Evolutionary conservation across 1,140 invertebrate genomes (phyloP).

Genomic region (Zophobas atratus): DNA sequence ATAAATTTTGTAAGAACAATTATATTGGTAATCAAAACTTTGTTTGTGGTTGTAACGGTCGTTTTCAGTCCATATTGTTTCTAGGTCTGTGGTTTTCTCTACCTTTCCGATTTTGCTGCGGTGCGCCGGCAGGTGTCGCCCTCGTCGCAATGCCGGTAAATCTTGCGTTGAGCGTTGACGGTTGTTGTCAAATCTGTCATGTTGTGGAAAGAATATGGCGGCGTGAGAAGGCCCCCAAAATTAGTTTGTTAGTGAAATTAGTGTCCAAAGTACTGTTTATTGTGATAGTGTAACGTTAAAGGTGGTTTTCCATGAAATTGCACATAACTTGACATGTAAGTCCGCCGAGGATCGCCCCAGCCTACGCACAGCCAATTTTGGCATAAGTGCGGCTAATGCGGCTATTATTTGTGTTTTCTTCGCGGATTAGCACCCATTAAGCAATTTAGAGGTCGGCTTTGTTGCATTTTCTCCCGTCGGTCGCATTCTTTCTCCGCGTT

Average conservation of each 20-base stretch:
- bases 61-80: too few species aligned
- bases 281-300: conserved; percentile 41
- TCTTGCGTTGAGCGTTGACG: conserved; percentile 16
- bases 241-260: conserved; percentile 49
- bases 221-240: conserved; percentile 45
- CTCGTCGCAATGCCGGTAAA: conserved; percentile 6
- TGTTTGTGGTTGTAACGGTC: too few species aligned
- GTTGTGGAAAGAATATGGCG: conserved; percentile 49
- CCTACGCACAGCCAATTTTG: conserved; percentile 35
- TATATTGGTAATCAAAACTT: too few species aligned
- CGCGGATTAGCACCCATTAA: background rate
- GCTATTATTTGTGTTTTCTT: conserved; percentile 33
- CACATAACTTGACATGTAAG: conserved; percentile 50
- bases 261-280: conserved; percentile 44
- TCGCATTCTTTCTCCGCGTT: background rate
- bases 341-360: background rate
- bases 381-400: conserved; percentile 3
- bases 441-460: conserved; percentile 1
- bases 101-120: background rate
- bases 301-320: conserved; percentile 44
- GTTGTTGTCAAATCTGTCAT: conserved; percentile 48
- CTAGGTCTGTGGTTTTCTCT: too few species aligned
- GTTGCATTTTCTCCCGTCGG: conserved; percentile 1
- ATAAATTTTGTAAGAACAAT: too few species aligned
- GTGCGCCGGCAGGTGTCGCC: conserved; percentile 1